Conservation (phyloP, 2,113 vertebrate species). For the Oreotrochilus melanogaster region DNA sequence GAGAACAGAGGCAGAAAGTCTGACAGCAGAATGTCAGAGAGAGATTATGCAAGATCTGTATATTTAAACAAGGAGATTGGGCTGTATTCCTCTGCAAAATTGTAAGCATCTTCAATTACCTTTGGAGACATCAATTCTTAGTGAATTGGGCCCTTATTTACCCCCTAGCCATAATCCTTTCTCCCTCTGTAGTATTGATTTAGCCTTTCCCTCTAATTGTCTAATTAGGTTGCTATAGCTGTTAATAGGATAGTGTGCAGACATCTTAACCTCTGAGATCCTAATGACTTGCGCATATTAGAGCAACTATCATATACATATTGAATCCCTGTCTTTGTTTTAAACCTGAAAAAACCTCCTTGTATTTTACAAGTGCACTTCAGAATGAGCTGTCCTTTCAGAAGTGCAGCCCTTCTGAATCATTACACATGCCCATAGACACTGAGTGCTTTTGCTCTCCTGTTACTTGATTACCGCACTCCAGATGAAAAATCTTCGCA, state of each 20-base stretch:
- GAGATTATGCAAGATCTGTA: neutral
- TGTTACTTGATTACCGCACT: slow-evolving; percentile 29
- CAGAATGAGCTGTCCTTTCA: neutral
- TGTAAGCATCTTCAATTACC: slow-evolving; percentile 17
- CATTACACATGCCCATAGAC: neutral
- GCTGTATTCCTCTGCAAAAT: slow-evolving; percentile 9
- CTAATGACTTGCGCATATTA: slow-evolving; percentile 68
- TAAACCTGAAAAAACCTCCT: slow-evolving; percentile 48
- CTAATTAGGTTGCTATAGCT: slow-evolving; percentile 84
- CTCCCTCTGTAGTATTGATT: slow-evolving; percentile 74
- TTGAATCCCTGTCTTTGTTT: slow-evolving; percentile 76
- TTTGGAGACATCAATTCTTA: slow-evolving; percentile 69
- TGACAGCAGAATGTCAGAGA: neutral
- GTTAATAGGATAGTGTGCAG: slow-evolving; percentile 77
- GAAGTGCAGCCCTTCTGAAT: slow-evolving; percentile 37
- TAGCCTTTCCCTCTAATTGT: slow-evolving; percentile 78
- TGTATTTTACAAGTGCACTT: slow-evolving; percentile 51
- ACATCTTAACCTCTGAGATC: slow-evolving; percentile 74
- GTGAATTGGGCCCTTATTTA: slow-evolving; percentile 81
- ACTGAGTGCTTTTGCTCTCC: slow-evolving; percentile 11
- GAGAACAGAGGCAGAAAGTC: neutral
- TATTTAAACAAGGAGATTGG: neutral
- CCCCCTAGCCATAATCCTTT: slow-evolving; percentile 29
- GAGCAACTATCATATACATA: slow-evolving; percentile 67
- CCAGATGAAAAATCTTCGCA: slow-evolving; percentile 13